Percentiles rank a stretch among this genome's conserved stretches.
phyloP scores from a whole-genome alignment of 2,888 invertebrate genomes.

The Melangyna quadrimaculata region DNA sequence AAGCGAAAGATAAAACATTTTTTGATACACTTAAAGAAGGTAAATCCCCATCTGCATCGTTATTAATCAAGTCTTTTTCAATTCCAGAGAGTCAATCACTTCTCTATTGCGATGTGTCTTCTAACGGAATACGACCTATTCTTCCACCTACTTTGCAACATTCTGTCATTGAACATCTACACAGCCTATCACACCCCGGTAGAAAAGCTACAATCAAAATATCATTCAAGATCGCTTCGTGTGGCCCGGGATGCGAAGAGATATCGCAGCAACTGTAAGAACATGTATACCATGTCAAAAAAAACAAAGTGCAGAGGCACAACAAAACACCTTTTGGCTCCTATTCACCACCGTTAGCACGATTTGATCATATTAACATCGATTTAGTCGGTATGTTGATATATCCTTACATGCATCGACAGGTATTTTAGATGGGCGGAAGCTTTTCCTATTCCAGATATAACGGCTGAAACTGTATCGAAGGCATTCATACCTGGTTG shows the following conservation, averaged over 20 bases:
- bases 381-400: slow-evolving; percentile 37
- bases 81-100: neutral
- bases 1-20: neutral
- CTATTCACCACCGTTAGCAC: slow-evolving; percentile 24
- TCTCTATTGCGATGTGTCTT: slow-evolving; percentile 27
- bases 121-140: slow-evolving; percentile 29
- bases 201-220: neutral
- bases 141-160: slow-evolving; percentile 15
- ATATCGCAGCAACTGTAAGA: neutral
- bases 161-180: neutral
- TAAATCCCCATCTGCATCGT: neutral
- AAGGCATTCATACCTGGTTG: slow-evolving; percentile 28
- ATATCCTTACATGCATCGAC: slow-evolving; percentile 37
- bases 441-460: slow-evolving; percentile 44
- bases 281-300: slow-evolving; percentile 25
- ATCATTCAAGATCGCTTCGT: slow-evolving; percentile 29
- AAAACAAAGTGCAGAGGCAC: slow-evolving; percentile 8
- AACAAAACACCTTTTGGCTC: slow-evolving; percentile 13
- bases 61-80: slow-evolving; percentile 20
- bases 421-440: slow-evolving; percentile 42
- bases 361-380: slow-evolving; percentile 39
- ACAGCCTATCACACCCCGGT: neutral
- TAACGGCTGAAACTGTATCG: slow-evolving; percentile 51
- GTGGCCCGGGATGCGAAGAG: slow-evolving; percentile 32
- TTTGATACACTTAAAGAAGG: neutral